phyloP scores from a whole-genome alignment of 2,113 vertebrate species.

The Sisor rabdophorus region DNA sequence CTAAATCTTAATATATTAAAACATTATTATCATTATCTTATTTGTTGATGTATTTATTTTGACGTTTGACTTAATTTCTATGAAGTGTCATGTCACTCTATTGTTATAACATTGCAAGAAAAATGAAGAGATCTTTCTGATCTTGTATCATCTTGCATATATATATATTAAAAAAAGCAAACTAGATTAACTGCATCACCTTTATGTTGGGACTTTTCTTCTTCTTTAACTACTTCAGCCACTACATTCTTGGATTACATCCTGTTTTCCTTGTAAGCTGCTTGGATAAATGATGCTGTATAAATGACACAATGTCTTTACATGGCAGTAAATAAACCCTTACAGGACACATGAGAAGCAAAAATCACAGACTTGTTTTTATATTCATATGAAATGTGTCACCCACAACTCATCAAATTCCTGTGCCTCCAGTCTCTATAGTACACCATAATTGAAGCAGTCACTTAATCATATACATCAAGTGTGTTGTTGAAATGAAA shows the following conservation, averaged over 20 bases:
- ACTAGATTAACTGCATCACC: not conserved
- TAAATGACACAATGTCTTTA: not conserved
- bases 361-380: slow-evolving; percentile 4
- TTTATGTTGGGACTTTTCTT: too few species aligned
- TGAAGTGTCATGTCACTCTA: not conserved
- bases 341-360: not conserved
- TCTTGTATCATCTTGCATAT: too few species aligned
- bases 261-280: not conserved
- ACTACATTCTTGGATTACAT: not conserved
- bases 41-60: not conserved
- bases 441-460: slow-evolving; percentile 67
- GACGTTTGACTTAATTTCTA: not conserved
- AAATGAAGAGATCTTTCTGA: not conserved
- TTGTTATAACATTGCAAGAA: not conserved
- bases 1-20: not conserved
- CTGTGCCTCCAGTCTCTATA: slow-evolving; percentile 51
- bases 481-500: slow-evolving; percentile 88
- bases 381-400: slow-evolving; percentile 3
- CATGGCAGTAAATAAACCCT: not conserved
- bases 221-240: too few species aligned
- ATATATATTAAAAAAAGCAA: not conserved
- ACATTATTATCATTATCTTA: too few species aligned
- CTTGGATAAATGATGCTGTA: not conserved
- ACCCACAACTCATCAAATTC: slow-evolving; percentile 27
- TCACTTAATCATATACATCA: slow-evolving; percentile 57